Conservation (phyloP, 2,113 vertebrate species). For the Felis catus region DNA sequence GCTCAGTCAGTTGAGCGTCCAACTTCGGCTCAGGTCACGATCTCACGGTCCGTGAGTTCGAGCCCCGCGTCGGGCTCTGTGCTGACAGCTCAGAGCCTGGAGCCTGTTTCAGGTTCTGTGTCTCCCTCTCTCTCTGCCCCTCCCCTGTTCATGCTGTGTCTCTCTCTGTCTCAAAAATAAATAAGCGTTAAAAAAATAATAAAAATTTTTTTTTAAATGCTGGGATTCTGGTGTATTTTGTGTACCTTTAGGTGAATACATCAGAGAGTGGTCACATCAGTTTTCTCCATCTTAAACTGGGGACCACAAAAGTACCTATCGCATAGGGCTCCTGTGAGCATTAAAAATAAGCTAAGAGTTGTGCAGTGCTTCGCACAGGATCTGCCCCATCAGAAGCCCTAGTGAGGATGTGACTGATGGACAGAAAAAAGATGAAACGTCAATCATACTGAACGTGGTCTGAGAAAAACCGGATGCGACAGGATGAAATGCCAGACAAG, state of each 20-base stretch:
- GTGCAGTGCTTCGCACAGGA: not conserved
- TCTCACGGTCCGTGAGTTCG: too few relatives aligned
- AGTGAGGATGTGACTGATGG: not conserved
- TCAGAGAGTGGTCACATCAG: not conserved
- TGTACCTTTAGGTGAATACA: not conserved
- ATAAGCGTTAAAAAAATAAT: too few relatives aligned
- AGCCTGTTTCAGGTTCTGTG: too few relatives aligned
- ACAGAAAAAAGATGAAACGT: not conserved
- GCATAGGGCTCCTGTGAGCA: not conserved
- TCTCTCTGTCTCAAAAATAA: too few relatives aligned
- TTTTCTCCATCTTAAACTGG: not conserved
- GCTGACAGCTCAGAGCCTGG: too few relatives aligned
- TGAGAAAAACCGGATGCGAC: not conserved
- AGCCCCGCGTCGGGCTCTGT: too few relatives aligned
- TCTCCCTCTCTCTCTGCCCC: too few relatives aligned
- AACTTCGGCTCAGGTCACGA: too few relatives aligned
- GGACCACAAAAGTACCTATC: not conserved
- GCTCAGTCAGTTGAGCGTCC: too few relatives aligned
- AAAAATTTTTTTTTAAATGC: not conserved
- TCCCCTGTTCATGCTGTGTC: too few relatives aligned
- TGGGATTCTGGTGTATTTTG: not conserved
- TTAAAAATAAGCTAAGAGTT: conserved; percentile 14
- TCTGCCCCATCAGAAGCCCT: not conserved
- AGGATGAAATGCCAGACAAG: conserved; percentile 33
- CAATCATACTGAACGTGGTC: not conserved